Evolutionary conservation across 1,140 invertebrate genomes (phyloP).

Genomic region (Lasioglossum albipes): DNA sequence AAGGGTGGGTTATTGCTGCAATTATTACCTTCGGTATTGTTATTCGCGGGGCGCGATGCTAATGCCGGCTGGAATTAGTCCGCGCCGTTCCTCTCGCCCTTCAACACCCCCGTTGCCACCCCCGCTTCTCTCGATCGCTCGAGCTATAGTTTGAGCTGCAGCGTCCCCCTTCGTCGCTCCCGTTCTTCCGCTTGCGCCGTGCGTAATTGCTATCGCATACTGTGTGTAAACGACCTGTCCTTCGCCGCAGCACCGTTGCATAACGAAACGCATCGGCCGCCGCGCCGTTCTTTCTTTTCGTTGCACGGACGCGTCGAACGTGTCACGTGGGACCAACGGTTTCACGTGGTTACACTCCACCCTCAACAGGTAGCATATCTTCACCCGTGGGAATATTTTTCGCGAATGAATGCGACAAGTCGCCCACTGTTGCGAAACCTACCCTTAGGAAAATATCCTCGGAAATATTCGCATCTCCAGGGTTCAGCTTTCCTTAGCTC

Average conservation of each 20-base stretch:
- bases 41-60: conserved; percentile 66
- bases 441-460: too few relatives aligned
- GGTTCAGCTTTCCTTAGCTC: too few relatives aligned
- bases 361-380: conserved; percentile 36
- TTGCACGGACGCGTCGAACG: conserved; percentile 1
- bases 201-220: conserved; percentile 58
- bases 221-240: conserved; percentile 56
- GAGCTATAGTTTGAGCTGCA: too few relatives aligned
- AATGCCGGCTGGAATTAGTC: conserved; percentile 69
- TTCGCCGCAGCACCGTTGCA: conserved; percentile 63
- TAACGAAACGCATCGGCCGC: conserved; percentile 56
- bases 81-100: conserved; percentile 40
- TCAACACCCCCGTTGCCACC: conserved; percentile 18
- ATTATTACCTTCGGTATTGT: conserved; percentile 23
- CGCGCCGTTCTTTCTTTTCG: conserved; percentile 19
- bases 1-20: conserved; percentile 25
- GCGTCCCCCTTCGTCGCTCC: conserved; percentile 18
- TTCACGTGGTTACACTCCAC: conserved; percentile 21
- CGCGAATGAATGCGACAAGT: too few relatives aligned
- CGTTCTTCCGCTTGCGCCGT: conserved; percentile 55
- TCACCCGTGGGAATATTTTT: too few relatives aligned
- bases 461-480: too few relatives aligned
- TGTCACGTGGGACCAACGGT: conserved; percentile 26
- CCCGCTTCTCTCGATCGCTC: conserved; percentile 10
- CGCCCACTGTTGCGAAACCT: too few relatives aligned